Evolutionary conservation across 2,888 invertebrate genomes (phyloP).

Genomic region (Drosophila quasianomalipes): DNA sequence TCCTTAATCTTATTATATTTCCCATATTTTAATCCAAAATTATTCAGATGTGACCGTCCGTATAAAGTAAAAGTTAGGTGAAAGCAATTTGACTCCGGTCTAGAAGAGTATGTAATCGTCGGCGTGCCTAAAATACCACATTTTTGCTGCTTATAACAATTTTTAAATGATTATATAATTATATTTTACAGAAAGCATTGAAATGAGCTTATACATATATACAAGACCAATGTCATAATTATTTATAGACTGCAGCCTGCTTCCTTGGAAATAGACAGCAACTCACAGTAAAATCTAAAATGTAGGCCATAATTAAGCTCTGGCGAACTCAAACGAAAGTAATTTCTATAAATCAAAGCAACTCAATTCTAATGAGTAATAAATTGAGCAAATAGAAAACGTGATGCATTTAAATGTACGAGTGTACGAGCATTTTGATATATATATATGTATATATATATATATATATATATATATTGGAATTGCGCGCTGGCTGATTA

Average conservation of each 20-base stretch:
- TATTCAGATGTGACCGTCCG: not conserved
- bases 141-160: not conserved
- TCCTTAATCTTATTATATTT: too few relatives aligned
- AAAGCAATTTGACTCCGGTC: not conserved
- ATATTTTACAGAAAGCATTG: not conserved
- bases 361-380: constrained; percentile 20
- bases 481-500: constrained; percentile 46
- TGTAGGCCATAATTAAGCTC: not conserved
- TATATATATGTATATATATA: not conserved
- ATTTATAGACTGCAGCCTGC: not conserved
- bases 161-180: not conserved
- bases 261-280: not conserved
- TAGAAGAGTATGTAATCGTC: not conserved
- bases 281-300: not conserved
- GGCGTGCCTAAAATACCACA: fast-evolving
- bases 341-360: constrained; percentile 44
- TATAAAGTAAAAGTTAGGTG: not conserved
- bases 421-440: constrained; percentile 14
- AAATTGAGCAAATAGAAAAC: constrained; percentile 40
- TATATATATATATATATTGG: constrained; percentile 1
- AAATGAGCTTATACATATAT: not conserved
- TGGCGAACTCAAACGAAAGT: not conserved
- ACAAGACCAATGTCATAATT: not conserved
- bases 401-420: constrained; percentile 45
- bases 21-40: too few relatives aligned